These are phyloP conservation scores for Camponotus floridanus DNA, from an alignment of 1,140 invertebrate species.

Conservation along the genomic window DNA sequence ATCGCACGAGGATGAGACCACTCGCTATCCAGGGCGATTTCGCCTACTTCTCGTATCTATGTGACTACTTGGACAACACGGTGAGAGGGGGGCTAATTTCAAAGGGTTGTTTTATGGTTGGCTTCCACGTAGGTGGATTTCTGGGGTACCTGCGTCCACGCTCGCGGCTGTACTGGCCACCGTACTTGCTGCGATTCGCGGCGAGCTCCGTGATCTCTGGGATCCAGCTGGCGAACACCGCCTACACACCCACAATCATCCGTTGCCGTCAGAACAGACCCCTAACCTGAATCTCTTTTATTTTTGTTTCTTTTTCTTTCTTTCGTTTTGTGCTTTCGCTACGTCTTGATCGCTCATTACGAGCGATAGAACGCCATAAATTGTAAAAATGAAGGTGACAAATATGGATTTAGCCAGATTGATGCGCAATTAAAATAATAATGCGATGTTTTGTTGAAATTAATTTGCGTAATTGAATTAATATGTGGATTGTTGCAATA, in stretches of 20 bases:
- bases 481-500: background rate
- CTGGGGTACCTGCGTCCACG: slow-evolving; percentile 97
- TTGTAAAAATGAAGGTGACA: background rate
- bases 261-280: slow-evolving; percentile 84
- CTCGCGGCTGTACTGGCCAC: slow-evolving; percentile 98
- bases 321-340: slow-evolving; percentile 31
- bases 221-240: slow-evolving; percentile 99
- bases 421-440: background rate
- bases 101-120: slow-evolving; percentile 74
- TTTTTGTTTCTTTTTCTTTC: slow-evolving; percentile 63
- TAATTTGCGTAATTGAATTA: background rate
- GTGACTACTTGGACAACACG: slow-evolving; percentile 76
- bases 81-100: slow-evolving; percentile 60
- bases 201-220: slow-evolving; percentile 99
- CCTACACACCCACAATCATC: slow-evolving; percentile 91
- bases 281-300: slow-evolving; percentile 74
- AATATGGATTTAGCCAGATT: background rate
- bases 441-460: background rate
- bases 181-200: slow-evolving; percentile 98
- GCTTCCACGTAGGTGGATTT: slow-evolving; percentile 81
- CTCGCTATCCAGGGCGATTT: slow-evolving; percentile 81
- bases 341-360: slow-evolving; percentile 14
- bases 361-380: slow-evolving; percentile 2
- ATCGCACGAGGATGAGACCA: slow-evolving; percentile 47
- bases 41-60: slow-evolving; percentile 78